phyloP scores from a whole-genome alignment of 2,888 invertebrate species.

The Mantis religiosa region DNA sequence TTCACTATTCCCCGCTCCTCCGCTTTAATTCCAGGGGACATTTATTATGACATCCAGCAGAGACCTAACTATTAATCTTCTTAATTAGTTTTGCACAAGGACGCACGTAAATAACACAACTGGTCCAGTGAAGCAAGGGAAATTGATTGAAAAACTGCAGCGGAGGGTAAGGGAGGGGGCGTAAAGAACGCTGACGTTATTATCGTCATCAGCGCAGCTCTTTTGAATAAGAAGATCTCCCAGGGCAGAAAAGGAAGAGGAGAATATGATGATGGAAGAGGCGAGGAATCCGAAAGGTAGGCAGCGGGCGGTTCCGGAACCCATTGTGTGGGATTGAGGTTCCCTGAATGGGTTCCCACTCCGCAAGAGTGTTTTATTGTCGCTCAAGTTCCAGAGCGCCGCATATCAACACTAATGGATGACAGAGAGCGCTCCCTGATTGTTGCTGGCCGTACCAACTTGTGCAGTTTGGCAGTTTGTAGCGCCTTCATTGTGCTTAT shows the following conservation, averaged over 20 bases:
- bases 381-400: neutral
- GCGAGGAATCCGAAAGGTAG: neutral
- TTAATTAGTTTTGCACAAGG: conserved; percentile 25
- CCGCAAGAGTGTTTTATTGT: neutral
- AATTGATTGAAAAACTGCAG: conserved; percentile 28
- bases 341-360: neutral
- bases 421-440: neutral
- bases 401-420: neutral
- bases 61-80: conserved; percentile 25
- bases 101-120: conserved; percentile 16
- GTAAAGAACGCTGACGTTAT: neutral
- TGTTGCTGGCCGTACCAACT: neutral
- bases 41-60: conserved; percentile 25
- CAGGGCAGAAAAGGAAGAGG: neutral
- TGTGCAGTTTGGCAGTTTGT: neutral
- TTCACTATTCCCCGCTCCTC: neutral
- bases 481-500: neutral
- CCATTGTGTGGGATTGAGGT: neutral
- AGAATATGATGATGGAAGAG: neutral
- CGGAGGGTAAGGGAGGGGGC: neutral
- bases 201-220: neutral
- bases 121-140: conserved; percentile 1
- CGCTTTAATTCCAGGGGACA: conserved; percentile 4
- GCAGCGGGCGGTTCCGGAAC: neutral
- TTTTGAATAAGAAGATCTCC: neutral